phyloP scores from a whole-genome alignment of 2,797 vertebrate genomes.

The Aldrovandia affinis region DNA sequence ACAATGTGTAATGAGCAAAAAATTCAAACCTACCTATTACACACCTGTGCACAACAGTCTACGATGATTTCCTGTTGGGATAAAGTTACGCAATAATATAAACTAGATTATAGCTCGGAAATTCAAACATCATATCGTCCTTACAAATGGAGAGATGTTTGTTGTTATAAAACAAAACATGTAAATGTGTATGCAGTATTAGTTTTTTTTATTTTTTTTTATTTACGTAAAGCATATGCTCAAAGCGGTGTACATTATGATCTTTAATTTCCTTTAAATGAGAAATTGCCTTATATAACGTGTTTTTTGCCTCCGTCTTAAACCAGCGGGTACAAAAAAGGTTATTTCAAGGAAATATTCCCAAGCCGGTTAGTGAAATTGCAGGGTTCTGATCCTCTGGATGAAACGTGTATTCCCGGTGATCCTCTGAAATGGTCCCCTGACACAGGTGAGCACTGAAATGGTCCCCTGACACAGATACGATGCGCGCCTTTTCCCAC shows the following conservation, averaged over 20 bases:
- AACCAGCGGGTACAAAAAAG: neutral
- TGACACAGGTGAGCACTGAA: neutral
- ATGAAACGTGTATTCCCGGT: neutral
- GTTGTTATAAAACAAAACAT: neutral
- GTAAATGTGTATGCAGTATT: neutral
- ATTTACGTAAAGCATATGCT: too few species aligned
- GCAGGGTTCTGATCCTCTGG: neutral
- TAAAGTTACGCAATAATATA: too few species aligned
- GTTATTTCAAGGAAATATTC: neutral
- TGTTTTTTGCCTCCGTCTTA: neutral
- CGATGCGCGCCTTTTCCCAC: neutral
- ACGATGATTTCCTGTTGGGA: too few species aligned
- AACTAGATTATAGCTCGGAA: too few species aligned
- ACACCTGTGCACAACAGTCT: too few species aligned
- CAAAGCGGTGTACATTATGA: neutral
- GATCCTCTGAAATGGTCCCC: neutral
- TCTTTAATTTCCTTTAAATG: neutral
- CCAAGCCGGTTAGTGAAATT: neutral
- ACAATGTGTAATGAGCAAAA: too few species aligned
- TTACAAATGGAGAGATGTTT: neutral
- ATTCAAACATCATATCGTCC: too few species aligned
- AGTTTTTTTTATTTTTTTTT: neutral
- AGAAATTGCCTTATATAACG: neutral
- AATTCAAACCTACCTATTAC: too few species aligned
- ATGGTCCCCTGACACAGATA: neutral